phyloP scores from a whole-genome alignment of 2,113 vertebrate genomes.

The Tupaia tana region DNA sequence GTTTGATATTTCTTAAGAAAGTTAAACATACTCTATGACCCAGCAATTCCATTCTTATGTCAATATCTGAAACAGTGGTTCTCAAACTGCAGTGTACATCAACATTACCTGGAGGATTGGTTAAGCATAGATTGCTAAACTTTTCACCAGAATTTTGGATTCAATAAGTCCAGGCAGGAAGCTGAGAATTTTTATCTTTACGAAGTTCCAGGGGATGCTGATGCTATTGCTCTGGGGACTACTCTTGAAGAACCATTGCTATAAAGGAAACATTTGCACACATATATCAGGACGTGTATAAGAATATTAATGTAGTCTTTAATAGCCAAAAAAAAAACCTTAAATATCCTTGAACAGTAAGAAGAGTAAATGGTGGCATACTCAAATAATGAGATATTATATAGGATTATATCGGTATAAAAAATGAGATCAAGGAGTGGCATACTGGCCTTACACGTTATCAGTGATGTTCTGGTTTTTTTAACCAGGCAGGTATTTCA shows the following conservation, averaged over 20 bases:
- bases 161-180: background rate
- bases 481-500: background rate
- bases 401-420: background rate
- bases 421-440: background rate
- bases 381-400: background rate
- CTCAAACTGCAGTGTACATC: background rate
- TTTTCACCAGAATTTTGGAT: background rate
- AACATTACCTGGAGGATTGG: background rate
- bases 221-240: background rate
- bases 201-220: background rate
- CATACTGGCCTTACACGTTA: background rate
- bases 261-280: background rate
- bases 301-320: background rate
- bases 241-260: background rate
- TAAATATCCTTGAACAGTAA: background rate
- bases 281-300: background rate
- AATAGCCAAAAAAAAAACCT: background rate
- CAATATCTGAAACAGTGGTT: background rate
- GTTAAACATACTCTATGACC: background rate
- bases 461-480: background rate
- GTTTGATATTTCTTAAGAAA: slow-evolving; percentile 1
- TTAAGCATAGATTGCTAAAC: background rate
- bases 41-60: background rate
- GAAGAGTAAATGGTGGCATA: background rate
- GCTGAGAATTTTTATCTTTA: background rate